Evolutionary conservation across 2,888 invertebrate genomes (phyloP).

Genomic region (Polydrusus pterygomalis): DNA sequence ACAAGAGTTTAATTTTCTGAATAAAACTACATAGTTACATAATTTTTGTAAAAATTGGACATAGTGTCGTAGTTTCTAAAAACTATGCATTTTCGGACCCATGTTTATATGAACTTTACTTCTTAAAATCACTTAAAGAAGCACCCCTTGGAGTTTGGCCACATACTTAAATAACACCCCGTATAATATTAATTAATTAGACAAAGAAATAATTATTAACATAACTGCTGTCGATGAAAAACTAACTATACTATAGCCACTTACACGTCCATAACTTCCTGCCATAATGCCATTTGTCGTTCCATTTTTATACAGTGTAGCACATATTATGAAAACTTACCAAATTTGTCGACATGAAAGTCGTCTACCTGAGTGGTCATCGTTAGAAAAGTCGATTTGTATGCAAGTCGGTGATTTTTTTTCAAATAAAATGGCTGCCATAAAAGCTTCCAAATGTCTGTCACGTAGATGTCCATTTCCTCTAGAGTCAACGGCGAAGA

Average conservation of each 20-base stretch:
- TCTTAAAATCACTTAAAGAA: no score
- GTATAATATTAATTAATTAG: no score
- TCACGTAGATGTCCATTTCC: constrained; percentile 70
- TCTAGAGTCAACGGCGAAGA: constrained; percentile 67
- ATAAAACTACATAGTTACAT: no score
- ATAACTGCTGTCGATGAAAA: background rate
- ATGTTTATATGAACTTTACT: no score
- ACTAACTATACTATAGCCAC: constrained; percentile 8
- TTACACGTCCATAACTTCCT: constrained; percentile 19
- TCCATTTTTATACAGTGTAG: constrained; percentile 24
- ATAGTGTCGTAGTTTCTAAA: no score
- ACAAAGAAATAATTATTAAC: background rate
- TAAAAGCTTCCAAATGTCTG: constrained; percentile 66
- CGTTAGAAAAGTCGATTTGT: constrained; percentile 63
- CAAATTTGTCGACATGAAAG: constrained; percentile 45
- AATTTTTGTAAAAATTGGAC: no score
- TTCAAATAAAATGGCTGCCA: constrained; percentile 66
- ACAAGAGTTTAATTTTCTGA: no score
- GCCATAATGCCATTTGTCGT: constrained; percentile 3
- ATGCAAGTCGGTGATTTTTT: constrained; percentile 65
- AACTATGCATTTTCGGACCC: no score
- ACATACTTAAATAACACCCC: no score
- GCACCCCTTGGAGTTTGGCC: no score
- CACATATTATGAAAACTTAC: constrained; percentile 30
- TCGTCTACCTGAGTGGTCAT: constrained; percentile 26